phyloP scores from a whole-genome alignment of 2,113 vertebrate species.

The Boleophthalmus pectinirostris region DNA sequence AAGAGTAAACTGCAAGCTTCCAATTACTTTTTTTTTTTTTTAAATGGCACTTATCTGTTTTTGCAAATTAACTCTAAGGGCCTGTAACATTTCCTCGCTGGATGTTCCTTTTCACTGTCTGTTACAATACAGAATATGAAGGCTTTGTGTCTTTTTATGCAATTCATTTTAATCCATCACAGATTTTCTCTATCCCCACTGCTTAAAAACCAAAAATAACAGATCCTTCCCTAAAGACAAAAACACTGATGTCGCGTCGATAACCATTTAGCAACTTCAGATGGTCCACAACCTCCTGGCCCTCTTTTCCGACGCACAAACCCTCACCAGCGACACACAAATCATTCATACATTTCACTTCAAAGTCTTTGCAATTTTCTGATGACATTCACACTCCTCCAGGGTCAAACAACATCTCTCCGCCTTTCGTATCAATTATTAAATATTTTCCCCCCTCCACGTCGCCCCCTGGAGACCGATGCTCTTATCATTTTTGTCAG shows the following conservation, averaged over 20 bases:
- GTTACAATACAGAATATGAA: background rate
- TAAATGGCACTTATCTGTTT: too few relatives aligned
- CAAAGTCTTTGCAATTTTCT: constrained; percentile 95
- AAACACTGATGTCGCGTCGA: constrained; percentile 82
- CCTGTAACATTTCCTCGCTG: background rate
- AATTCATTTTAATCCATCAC: background rate
- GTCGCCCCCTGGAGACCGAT: constrained; percentile 85
- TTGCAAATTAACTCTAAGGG: too few relatives aligned
- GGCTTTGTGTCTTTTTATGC: background rate
- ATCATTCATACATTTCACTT: constrained; percentile 89
- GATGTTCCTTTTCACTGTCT: background rate
- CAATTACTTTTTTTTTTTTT: too few relatives aligned
- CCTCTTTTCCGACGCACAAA: constrained; percentile 47
- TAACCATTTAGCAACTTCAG: constrained; percentile 85
- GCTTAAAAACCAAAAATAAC: constrained; percentile 46
- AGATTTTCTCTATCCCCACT: background rate
- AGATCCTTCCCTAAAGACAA: constrained; percentile 81
- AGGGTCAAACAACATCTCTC: constrained; percentile 99
- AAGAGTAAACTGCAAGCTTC: too few relatives aligned
- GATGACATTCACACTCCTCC: constrained; percentile 99
- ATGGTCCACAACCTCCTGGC: constrained; percentile 51
- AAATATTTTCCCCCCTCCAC: constrained; percentile 97
- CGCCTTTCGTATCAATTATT: constrained; percentile 98
- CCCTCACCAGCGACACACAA: constrained; percentile 52
- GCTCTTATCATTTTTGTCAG: constrained; percentile 99